These are phyloP conservation scores for Syrphus vitripennis DNA, from an alignment of 2,888 invertebrate genomes.

Conservation along the genomic window DNA sequence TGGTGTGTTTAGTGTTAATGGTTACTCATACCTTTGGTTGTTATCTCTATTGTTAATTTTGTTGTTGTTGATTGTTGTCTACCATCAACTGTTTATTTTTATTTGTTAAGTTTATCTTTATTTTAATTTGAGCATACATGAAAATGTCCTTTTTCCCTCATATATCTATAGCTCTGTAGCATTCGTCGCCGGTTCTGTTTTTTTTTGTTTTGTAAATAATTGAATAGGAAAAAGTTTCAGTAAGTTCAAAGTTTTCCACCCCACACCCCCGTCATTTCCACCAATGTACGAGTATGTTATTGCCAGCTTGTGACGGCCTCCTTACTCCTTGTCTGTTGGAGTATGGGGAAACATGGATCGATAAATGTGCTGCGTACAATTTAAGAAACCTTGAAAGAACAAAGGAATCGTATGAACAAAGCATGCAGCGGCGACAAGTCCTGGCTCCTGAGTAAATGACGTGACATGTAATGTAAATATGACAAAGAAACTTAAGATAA, in stretches of 20 bases:
- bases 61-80: constrained; percentile 12
- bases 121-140: background rate
- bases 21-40: constrained; percentile 57
- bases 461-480: background rate
- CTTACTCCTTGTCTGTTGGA: constrained; percentile 10
- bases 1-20: background rate
- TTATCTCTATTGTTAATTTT: constrained; percentile 9
- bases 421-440: constrained; percentile 36
- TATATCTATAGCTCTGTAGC: background rate
- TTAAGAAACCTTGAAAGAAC: constrained; percentile 69
- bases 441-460: constrained; percentile 9
- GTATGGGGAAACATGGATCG: constrained; percentile 55
- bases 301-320: background rate
- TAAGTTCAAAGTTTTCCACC: constrained; percentile 59
- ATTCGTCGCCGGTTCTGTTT: background rate
- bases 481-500: background rate
- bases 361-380: constrained; percentile 66
- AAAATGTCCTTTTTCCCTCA: background rate
- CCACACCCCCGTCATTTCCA: background rate
- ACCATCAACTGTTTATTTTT: background rate
- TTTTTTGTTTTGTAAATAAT: constrained; percentile 29
- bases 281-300: background rate
- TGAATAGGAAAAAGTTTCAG: constrained; percentile 38
- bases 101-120: background rate
- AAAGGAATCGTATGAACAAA: constrained; percentile 42